Base-by-base conservation (phyloP, 2,797 vertebrate genomes). In the Enteromius paludinosus region DNA sequence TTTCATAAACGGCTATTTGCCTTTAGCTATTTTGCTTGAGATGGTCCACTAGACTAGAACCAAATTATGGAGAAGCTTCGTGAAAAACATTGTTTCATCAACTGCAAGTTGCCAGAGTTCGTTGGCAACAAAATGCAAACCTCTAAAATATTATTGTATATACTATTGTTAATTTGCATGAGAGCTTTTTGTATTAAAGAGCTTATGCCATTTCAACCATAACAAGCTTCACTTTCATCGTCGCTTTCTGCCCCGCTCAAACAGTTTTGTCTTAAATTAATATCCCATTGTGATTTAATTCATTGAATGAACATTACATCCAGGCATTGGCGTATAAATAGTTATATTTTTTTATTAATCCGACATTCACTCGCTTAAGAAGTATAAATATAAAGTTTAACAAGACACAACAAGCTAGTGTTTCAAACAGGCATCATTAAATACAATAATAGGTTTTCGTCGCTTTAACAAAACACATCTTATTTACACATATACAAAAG, bases 401-500 rank as follows among this genome's bases (percentile, higher is more conserved):
- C 89, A 91, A 91, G 91, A 92, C 94, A 95, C 93, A 93, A 94
- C 93, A 98, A 96, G 96, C 90, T 77, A 70, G 49, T 49, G 90
- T 87, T 87, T 87, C 87, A 86, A 91, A 94, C 89, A 87, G 88
- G 92, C 95, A 92, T 95, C 93, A 96, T 97, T 97, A 97, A 97
- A 99, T 98, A 98, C 93, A 93, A 91, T 90, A 90, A 92, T 91
- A 90, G 90, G 86, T 91, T 84, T 73, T 66, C 49, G 56, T 81
- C 88, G 86, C 94, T 94, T 91, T 87, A 93, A 93, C 93, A 95
- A 97, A 96, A 95, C 95, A 93, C 91, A 94, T 97, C 96, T 97
- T 98, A 98, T 98, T 95, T 98, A 98, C 97, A 99, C 54, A 93
- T 96, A 91, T 97, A 98, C 86, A 96, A 97, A 96, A 96, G 91